Conservation (phyloP, 1,140 invertebrate genomes). For the Sitophilus oryzae region DNA sequence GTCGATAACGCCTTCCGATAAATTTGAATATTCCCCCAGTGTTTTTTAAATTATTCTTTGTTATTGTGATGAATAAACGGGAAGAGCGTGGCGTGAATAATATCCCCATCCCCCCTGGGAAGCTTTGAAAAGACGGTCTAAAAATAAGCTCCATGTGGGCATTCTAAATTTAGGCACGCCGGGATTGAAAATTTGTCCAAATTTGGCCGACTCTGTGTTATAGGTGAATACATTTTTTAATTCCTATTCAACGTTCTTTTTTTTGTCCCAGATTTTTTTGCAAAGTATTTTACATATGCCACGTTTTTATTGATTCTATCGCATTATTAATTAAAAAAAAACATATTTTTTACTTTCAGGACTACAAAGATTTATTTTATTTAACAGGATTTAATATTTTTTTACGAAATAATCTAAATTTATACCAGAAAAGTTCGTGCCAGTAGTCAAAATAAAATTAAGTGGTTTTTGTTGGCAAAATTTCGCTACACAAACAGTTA, state of each 20-base stretch:
- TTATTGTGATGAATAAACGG: no score
- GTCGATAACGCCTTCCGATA: not conserved
- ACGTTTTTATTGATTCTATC: no score
- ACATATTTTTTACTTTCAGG: no score
- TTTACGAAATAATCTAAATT: not conserved
- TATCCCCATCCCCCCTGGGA: no score
- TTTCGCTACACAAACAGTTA: no score
- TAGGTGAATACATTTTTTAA: no score
- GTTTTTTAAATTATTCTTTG: not conserved
- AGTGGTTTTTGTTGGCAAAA: not conserved
- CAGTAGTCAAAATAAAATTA: not conserved
- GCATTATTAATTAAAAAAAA: no score
- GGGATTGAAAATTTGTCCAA: slow-evolving; percentile 25
- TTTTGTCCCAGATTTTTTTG: no score
- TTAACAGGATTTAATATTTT: slow-evolving; percentile 4
- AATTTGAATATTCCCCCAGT: not conserved
- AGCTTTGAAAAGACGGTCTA: slow-evolving; percentile 5
- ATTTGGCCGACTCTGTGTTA: slow-evolving; percentile 22
- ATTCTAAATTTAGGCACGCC: slow-evolving; percentile 20
- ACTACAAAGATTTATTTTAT: no score
- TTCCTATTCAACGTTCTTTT: no score
- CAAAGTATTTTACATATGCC: no score
- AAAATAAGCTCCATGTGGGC: slow-evolving; percentile 30
- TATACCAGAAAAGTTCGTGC: not conserved
- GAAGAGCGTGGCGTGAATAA: no score